Base-by-base conservation (phyloP, 2,113 vertebrate genomes). In the Sclerurus mexicanus region DNA sequence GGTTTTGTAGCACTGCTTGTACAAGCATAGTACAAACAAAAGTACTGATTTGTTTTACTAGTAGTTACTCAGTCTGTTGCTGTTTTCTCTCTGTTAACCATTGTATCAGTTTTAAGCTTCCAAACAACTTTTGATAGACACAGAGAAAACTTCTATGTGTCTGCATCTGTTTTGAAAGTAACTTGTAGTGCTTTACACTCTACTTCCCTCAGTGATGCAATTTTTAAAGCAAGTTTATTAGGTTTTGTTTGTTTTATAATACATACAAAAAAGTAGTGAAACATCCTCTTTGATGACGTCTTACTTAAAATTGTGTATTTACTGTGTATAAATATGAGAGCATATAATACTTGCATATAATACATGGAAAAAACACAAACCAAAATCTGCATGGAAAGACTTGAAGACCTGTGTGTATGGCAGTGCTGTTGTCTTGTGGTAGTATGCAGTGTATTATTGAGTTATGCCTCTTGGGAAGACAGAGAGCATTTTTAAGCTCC, bases 401-500 rank as follows among this genome's bases (percentile, higher is more conserved):
- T 67, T 10, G 52, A 33, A 85, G 71, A 94, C 58, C 37, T 79
- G 9, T 73, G 31, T 85, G 40, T 84, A 85, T 67, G 37, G 49
- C 46, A 55, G 9, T 28, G 27, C 68, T 85, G 49, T 78, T 93
- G 63, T 85, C 73, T 85, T 85, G 76, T 85, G 40, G 53, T 89
- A 69, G 62, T 77, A 49, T 75, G 62, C 42, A 73, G 16, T 40
- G 17, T 95, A 62, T 85, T 80, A 93, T 18, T 89, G 87, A 95
- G 39, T 83, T 95, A 72, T 40, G 77, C 67, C 37, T 81, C 74
- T 94, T 97, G 72, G 89, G 79, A 94, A 85, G 47, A 91, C 50
- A 90, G 55, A 89, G 39, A 85, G 25, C 22, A 72, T 93, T 83
- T 64, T 96, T 93, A 96, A 93, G 40, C 78, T 95, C 69, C 67